These are phyloP conservation scores for Eulemur coronatus DNA, from an alignment of 2,797 vertebrate species.

Conservation along the genomic window DNA sequence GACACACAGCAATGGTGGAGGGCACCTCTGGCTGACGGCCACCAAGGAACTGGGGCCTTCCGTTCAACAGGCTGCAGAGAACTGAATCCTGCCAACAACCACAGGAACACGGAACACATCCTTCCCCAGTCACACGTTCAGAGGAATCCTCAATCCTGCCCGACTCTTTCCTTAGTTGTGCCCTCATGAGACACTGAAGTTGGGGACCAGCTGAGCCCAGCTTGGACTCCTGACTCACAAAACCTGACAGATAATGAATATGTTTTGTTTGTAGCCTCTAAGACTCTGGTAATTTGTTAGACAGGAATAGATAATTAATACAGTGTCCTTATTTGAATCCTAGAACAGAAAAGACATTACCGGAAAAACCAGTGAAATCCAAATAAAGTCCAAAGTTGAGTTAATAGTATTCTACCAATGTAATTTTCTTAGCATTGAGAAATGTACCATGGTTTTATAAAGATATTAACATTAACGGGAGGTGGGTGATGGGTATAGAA, in stretches of 20 bases:
- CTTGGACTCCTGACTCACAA: not conserved
- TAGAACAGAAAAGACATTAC: not conserved
- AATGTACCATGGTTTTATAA: not conserved
- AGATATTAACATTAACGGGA: not conserved
- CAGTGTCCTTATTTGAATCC: not conserved
- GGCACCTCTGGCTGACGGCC: not conserved
- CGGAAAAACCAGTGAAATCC: slow-evolving; percentile 11
- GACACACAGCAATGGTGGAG: not conserved
- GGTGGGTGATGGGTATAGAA: not conserved
- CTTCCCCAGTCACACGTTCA: not conserved
- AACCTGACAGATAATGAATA: not conserved
- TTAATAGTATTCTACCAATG: not conserved
- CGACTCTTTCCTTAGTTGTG: not conserved
- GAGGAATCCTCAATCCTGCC: not conserved
- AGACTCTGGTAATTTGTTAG: not conserved
- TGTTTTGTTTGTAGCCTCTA: not conserved
- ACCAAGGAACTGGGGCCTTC: not conserved
- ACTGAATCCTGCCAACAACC: not conserved
- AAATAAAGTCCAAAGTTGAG: slow-evolving; percentile 22
- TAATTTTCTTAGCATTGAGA: not conserved
- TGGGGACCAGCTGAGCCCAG: not conserved
- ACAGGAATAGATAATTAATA: slow-evolving; percentile 15
- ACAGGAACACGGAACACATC: not conserved
- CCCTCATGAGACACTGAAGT: not conserved
- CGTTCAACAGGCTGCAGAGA: not conserved